These are phyloP conservation scores for Ornithoptera alexandrae DNA, from an alignment of 2,888 invertebrate species.

Conservation along the genomic window DNA sequence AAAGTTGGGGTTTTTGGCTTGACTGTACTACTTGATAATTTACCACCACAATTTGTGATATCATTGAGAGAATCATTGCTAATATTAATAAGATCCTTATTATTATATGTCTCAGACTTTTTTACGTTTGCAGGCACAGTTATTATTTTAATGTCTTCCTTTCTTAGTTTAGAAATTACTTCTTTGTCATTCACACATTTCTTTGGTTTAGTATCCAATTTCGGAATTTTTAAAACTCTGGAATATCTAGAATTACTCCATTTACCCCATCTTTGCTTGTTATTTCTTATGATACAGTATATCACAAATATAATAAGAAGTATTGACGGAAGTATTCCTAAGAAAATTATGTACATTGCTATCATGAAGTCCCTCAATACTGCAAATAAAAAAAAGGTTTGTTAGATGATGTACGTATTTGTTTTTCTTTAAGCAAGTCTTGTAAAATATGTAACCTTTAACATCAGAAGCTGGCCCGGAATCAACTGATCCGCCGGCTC, in stretches of 20 bases:
- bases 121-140: background rate
- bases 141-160: conserved; percentile 9
- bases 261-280: background rate
- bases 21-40: no score
- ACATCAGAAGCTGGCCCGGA: conserved; percentile 94
- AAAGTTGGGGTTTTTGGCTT: no score
- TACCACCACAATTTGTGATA: no score
- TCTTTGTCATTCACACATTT: background rate
- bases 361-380: conserved; percentile 88
- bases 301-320: conserved; percentile 83
- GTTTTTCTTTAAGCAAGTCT: conserved; percentile 34
- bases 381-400: conserved; percentile 59
- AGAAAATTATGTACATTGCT: conserved; percentile 91
- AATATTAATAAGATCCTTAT: no score
- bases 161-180: background rate
- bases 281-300: conserved; percentile 87
- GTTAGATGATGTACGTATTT: background rate
- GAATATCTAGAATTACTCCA: no score
- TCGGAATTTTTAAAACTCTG: no score
- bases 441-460: conserved; percentile 77
- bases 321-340: conserved; percentile 89
- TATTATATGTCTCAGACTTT: no score
- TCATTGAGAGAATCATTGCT: no score
- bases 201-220: background rate
- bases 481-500: conserved; percentile 93